Evolutionary conservation across 2,113 vertebrate species (phyloP), one percentile per base, ranked within the genome.

Genomic region (Tichodroma muraria): DNA sequence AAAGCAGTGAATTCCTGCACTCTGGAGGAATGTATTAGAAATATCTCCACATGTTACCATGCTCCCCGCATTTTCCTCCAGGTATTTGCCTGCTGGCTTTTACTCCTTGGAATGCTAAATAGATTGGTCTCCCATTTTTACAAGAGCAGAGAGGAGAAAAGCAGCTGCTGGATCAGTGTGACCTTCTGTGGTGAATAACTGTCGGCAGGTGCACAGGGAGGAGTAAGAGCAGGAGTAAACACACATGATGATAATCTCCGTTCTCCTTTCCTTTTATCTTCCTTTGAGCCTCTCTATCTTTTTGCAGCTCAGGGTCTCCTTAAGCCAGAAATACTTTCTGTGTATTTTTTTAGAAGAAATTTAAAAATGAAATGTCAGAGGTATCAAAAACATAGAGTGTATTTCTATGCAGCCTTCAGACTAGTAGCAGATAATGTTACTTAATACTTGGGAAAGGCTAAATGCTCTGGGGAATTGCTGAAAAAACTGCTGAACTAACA

Each of bases 321-420:
- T 84, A 38, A 91, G 37, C 23, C 45, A 76, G 35, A 87, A 94
- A 38, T 57, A 65, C 3, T 73, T 89, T 31, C 33, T 85, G 8
- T 63, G 18, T 82, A 13, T 57, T 83, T 72, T 72, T 66, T 91
- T 59, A 33, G 45, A 65, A 70, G 24, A 35, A 80, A 82, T 70
- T 66, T 63, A 7, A 72, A 88, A 92, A 50, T 10, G 0, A 73
- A 54, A 65, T 28, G 15, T 47, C 30, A 42, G 66, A 77, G 19
- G 31, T 95, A 35, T 87, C 25, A 80, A 81, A 94, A 92, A n/a
- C 38, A 60, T 24, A 21, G 27, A 24, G 9, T 61, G 8, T 56
- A 20, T 91, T 95, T 91, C 64, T 80, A 3, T 66, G 64, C 25
- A 78, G 30, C 52, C 18, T 92, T 85, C 76, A 85, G 68, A 73